Percentiles rank a stretch among this genome's conserved stretches.
Conservation (phyloP, 2,888 invertebrate genomes). For the Trichogramma evanescens region DNA sequence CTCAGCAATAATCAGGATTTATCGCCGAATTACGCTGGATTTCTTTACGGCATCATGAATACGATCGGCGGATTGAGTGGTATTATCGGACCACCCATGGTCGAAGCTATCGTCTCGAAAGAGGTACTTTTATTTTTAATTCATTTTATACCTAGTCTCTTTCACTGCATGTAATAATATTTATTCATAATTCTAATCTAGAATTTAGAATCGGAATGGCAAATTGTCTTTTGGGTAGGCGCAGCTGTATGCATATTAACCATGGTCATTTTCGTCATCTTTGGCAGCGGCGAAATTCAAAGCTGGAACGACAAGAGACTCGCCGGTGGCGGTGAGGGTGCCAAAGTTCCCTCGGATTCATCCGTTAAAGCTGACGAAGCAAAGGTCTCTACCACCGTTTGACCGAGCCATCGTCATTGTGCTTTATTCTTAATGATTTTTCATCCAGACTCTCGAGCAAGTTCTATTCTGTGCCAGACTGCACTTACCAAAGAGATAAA, state of each 20-base stretch:
- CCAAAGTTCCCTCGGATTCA: background rate
- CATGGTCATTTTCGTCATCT: slow-evolving; percentile 42
- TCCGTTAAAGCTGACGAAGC: too few relatives aligned
- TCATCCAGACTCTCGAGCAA: too few relatives aligned
- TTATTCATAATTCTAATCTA: background rate
- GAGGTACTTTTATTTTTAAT: slow-evolving; percentile 18
- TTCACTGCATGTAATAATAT: background rate
- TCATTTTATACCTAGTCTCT: background rate
- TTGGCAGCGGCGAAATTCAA: slow-evolving; percentile 44
- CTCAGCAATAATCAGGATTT: slow-evolving; percentile 57
- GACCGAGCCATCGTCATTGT: too few relatives aligned
- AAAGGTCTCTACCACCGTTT: too few relatives aligned
- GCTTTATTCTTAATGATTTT: too few relatives aligned
- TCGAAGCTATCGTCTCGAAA: slow-evolving; percentile 56
- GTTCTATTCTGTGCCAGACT: too few relatives aligned
- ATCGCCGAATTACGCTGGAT: slow-evolving; percentile 67
- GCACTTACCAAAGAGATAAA: too few relatives aligned
- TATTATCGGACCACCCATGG: slow-evolving; percentile 63
- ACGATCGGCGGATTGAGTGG: slow-evolving; percentile 65
- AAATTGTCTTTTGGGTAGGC: slow-evolving; percentile 43
- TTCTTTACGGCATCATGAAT: slow-evolving; percentile 67
- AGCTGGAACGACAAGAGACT: slow-evolving; percentile 39
- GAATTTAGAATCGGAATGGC: slow-evolving; percentile 34
- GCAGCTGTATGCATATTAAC: slow-evolving; percentile 37
- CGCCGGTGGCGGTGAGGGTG: background rate